Percentiles rank a stretch among this genome's conserved stretches.
Evolutionary conservation across 2,113 vertebrate genomes (phyloP).

Genomic region (Catharus bicknelli): DNA sequence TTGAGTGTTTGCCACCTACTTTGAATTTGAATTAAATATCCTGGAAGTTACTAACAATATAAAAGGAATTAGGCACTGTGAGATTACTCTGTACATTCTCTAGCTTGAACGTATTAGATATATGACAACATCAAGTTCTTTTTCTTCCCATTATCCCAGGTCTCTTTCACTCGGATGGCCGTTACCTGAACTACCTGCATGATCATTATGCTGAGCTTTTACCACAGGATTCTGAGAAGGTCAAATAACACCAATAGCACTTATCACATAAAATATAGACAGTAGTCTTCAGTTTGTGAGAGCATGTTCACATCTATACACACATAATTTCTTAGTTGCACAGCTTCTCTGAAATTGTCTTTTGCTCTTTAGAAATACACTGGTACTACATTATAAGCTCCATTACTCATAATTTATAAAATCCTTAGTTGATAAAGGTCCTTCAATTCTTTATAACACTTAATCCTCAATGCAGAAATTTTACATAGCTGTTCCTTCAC

Average conservation of each 20-base stretch:
- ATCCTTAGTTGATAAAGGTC: neutral
- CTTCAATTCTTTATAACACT: neutral
- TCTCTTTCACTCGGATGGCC: neutral
- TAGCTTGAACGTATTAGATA: neutral
- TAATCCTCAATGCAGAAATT: neutral
- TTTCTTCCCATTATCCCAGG: neutral
- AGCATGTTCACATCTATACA: neutral
- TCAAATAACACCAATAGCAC: neutral
- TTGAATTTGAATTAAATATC: neutral
- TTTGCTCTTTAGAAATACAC: neutral
- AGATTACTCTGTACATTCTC: neutral
- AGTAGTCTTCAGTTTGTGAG: neutral
- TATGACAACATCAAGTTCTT: neutral
- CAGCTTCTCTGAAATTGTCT: neutral
- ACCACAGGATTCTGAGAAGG: neutral
- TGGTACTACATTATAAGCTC: neutral
- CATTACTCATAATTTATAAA: neutral
- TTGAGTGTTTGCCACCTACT: neutral
- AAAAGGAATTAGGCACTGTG: neutral
- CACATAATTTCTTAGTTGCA: neutral
- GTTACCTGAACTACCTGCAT: neutral
- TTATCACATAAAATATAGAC: neutral
- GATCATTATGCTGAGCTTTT: neutral
- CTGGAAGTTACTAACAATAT: neutral
- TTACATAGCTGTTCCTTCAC: neutral